Evolutionary conservation across 64 coral and sea anemone genomes (phyloP).

Genomic region (Orbicella faveolata): DNA sequence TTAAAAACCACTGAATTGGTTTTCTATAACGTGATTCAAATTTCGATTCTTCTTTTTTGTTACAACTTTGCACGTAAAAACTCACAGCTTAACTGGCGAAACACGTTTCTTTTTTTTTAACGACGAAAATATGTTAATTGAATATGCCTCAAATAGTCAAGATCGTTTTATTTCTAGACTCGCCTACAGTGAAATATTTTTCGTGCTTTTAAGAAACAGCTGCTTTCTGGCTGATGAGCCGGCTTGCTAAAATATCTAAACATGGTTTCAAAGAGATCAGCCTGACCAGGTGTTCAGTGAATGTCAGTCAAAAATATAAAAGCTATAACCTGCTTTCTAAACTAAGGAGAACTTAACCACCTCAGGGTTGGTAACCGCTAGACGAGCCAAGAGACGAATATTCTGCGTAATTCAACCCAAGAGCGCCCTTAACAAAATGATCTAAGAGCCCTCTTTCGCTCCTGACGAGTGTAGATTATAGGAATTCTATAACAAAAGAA

Average conservation of each 20-base stretch:
- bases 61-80: too few relatives aligned
- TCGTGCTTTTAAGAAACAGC: neutral
- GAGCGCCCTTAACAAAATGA: neutral
- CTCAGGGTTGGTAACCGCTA: neutral
- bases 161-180: neutral
- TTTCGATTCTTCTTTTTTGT: too few relatives aligned
- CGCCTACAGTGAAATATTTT: neutral
- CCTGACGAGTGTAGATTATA: neutral
- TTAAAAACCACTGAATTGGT: too few relatives aligned
- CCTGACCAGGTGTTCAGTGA: neutral
- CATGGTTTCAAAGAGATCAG: neutral
- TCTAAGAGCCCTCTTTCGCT: neutral
- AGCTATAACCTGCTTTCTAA: conserved; percentile 3
- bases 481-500: conserved; percentile 1
- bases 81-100: too few relatives aligned
- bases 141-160: too few relatives aligned
- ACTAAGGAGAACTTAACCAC: neutral
- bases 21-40: too few relatives aligned
- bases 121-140: too few relatives aligned
- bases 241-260: neutral
- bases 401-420: conserved; percentile 23
- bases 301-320: neutral
- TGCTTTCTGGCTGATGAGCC: neutral
- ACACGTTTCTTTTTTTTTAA: too few relatives aligned
- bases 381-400: neutral